phyloP scores from a whole-genome alignment of 1,140 invertebrate genomes.

The Bradynema listronoti region DNA sequence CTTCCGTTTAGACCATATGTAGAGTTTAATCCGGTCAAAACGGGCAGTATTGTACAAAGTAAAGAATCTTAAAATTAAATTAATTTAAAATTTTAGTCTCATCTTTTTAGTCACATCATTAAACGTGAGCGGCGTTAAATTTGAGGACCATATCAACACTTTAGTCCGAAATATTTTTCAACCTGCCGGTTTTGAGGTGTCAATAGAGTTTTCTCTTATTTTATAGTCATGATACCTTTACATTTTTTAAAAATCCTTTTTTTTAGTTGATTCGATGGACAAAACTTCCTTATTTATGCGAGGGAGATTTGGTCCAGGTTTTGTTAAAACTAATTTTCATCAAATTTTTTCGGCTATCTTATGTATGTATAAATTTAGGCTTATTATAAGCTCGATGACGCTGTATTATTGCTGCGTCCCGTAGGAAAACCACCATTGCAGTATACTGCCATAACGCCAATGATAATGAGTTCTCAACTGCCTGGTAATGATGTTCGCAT shows the following conservation, averaged over 20 bases:
- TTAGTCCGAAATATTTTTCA: constrained; percentile 68
- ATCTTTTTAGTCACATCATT: constrained; percentile 27
- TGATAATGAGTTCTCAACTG: too few relatives aligned
- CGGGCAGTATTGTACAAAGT: background rate
- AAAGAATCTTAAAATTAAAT: background rate
- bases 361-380: constrained; percentile 63
- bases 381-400: constrained; percentile 82
- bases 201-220: too few relatives aligned
- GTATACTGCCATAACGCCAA: too few relatives aligned
- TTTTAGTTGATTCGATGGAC: constrained; percentile 72
- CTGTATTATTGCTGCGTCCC: constrained; percentile 66
- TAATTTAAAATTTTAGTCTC: background rate
- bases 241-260: too few relatives aligned
- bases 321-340: background rate
- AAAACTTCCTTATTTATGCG: constrained; percentile 81
- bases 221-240: too few relatives aligned
- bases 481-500: too few relatives aligned
- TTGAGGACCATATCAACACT: constrained; percentile 72
- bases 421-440: constrained; percentile 1
- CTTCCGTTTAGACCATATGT: constrained; percentile 82
- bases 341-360: background rate
- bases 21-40: constrained; percentile 63
- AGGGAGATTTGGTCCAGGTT: constrained; percentile 72
- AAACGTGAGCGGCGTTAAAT: constrained; percentile 65
- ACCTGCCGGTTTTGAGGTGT: constrained; percentile 70